Conservation (phyloP, 2,797 vertebrate species). For the Lutjanus campechanus region DNA sequence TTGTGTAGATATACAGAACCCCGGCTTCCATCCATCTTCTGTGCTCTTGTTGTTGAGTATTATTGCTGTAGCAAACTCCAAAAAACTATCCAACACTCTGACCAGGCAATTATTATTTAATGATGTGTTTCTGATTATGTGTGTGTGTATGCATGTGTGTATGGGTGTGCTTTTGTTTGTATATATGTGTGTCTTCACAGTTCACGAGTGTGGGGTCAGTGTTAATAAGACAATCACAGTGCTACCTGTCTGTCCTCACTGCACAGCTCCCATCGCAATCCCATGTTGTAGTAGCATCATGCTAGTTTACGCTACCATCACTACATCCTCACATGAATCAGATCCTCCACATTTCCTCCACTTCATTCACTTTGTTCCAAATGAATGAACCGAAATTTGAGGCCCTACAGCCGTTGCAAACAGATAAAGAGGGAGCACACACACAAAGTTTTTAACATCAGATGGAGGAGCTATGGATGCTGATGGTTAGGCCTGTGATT, state of each 20-base stretch:
- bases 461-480: constrained; percentile 37
- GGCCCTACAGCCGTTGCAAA: constrained; percentile 58
- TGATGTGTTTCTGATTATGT: constrained; percentile 45
- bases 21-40: constrained; percentile 30
- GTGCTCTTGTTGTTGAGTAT: constrained; percentile 61
- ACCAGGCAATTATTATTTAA: constrained; percentile 44
- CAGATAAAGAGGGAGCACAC: constrained; percentile 39
- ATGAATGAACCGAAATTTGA: constrained; percentile 32
- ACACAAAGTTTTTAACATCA: constrained; percentile 16
- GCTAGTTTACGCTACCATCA: constrained; percentile 9
- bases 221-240: constrained; percentile 86
- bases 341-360: constrained; percentile 13
- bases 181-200: constrained; percentile 77
- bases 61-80: constrained; percentile 84
- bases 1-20: constrained; percentile 30
- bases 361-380: constrained; percentile 27
- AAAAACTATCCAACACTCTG: constrained; percentile 39
- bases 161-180: constrained; percentile 55
- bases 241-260: constrained; percentile 80
- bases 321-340: constrained; percentile 27
- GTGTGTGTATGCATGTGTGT: constrained; percentile 8
- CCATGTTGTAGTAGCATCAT: background rate
- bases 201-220: constrained; percentile 87
- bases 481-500: constrained; percentile 56
- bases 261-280: constrained; percentile 49